Evolutionary conservation across 2,797 vertebrate genomes (phyloP), one percentile per base, ranked within the genome.

Genomic region (Catamblyrhynchus diadema): DNA sequence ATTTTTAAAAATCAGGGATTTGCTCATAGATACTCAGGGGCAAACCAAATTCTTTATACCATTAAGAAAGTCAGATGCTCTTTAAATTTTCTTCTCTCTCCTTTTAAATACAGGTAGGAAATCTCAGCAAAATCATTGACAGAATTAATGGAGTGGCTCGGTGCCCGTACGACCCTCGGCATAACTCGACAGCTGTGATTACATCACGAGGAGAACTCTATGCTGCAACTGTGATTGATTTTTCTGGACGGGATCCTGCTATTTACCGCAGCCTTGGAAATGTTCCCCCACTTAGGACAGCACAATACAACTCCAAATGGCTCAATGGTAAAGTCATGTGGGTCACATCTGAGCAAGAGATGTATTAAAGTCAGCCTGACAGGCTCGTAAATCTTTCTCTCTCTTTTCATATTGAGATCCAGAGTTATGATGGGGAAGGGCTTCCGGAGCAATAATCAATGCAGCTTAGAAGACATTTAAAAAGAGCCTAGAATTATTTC

Each of bases 231-330:
- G 99, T 99, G 96, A 99, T 99, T 32, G 99, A 99, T 98, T 99
- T 99, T 98, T 99, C 99, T 1, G 99, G 99, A 41, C 98, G 99
- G 10, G 99, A 99, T 97, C 99, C 99, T 1, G 99, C 99, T 96
- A 99, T 99, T 96, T 99, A 99, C 98, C 99, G 99, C 93, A 99
- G 99, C 97, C 98, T 99, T 94, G 99, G 99, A 42, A 99, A 98
- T 9, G 98, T 99, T 98, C 99, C 99, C 0, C 99, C 99, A 0
- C 98, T 99, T 32, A 98, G 99, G 84, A 99, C 99, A 1, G 99
- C 99, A 23, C 99, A 99, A 90, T 99, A 99, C 97, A 99, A 99
- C 98, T 99, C 99, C 94, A 99, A 99, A 79, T 99, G 99, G 99
- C 99, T 99, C 96, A 99, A 99, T 42, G 99, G 99, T 99, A 98